Evolutionary conservation across 2,888 invertebrate genomes (phyloP).

Genomic region (Schizotus pectinicornis): DNA sequence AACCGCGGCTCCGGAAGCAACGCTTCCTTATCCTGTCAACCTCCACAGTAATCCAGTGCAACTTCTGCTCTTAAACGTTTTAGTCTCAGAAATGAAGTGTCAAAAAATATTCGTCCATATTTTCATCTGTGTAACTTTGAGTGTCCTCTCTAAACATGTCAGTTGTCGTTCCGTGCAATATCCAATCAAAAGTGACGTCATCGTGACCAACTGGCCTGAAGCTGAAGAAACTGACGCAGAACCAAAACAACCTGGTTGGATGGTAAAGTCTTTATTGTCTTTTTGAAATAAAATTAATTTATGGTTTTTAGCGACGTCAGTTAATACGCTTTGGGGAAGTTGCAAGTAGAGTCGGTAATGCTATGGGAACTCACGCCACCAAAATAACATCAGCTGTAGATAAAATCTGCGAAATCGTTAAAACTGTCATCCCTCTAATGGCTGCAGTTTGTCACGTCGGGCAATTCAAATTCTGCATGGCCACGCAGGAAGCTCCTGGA

Average conservation of each 20-base stretch:
- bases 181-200: conserved; percentile 45
- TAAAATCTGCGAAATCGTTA: conserved; percentile 54
- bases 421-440: conserved; percentile 54
- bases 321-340: conserved; percentile 51
- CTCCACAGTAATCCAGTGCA: background rate
- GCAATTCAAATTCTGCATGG: conserved; percentile 54
- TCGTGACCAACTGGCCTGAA: conserved; percentile 50
- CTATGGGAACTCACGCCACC: conserved; percentile 51
- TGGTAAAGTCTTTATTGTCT: conserved; percentile 39
- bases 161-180: conserved; percentile 22
- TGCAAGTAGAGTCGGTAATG: conserved; percentile 51
- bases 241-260: conserved; percentile 48
- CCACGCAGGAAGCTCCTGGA: conserved; percentile 48
- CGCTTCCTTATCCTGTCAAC: conserved; percentile 7
- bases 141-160: conserved; percentile 7
- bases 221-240: conserved; percentile 22
- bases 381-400: conserved; percentile 52
- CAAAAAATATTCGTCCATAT: conserved; percentile 3
- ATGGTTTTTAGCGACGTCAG: conserved; percentile 47
- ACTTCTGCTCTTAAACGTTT: background rate
- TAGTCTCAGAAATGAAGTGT: background rate
- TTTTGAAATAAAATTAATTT: conserved; percentile 9
- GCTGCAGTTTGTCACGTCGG: conserved; percentile 56
- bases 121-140: background rate
- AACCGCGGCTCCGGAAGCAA: conserved; percentile 16